A percentile compares a stretch with the other conserved stretches of the same genome.
Evolutionary conservation across 2,113 vertebrate genomes (phyloP).

Genomic region (Corythornis vintsioides): DNA sequence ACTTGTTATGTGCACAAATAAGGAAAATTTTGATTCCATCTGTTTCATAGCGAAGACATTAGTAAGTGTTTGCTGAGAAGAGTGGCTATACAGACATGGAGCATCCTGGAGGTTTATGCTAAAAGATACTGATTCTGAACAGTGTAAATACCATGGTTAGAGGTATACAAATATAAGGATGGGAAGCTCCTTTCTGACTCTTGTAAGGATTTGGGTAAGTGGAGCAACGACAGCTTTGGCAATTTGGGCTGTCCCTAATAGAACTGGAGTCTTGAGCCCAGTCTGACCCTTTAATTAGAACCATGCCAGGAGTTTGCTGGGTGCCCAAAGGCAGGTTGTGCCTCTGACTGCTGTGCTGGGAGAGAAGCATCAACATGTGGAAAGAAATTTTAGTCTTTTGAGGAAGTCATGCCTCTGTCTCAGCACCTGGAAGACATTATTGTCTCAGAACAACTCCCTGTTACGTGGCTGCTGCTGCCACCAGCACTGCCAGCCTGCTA

Average conservation of each 20-base stretch:
- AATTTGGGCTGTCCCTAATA: neutral
- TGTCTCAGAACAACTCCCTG: neutral
- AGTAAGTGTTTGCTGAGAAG: neutral
- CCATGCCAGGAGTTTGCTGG: neutral
- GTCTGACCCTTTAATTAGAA: neutral
- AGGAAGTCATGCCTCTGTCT: neutral
- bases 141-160: accelerated
- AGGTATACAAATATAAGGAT: neutral
- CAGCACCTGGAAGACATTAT: neutral
- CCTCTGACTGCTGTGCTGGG: neutral
- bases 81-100: neutral
- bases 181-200: neutral
- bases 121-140: neutral
- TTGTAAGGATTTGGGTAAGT: neutral
- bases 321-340: neutral
- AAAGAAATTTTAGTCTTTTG: neutral
- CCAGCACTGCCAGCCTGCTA: neutral
- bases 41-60: neutral
- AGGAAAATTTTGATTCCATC: neutral
- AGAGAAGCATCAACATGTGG: neutral
- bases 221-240: neutral
- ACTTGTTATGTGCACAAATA: neutral
- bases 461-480: accelerated
- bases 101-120: neutral
- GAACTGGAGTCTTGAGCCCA: neutral